Evolutionary conservation across 2,888 invertebrate species (phyloP).

Genomic region (Ectemnius lituratus): DNA sequence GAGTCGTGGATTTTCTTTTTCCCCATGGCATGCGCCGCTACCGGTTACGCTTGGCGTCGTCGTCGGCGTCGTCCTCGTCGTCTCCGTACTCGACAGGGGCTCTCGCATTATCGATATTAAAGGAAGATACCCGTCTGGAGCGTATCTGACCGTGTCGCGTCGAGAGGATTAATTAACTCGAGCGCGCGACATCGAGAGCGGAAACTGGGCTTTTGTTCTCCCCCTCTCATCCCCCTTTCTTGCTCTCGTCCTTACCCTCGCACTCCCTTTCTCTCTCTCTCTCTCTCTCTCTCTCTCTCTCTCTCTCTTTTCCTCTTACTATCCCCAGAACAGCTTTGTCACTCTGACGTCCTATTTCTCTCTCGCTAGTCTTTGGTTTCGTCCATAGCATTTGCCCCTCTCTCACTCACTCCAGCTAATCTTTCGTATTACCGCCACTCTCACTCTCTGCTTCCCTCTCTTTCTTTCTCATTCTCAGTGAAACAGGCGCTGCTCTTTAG

Average conservation of each 20-base stretch:
- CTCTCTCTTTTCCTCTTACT: conserved; percentile 7
- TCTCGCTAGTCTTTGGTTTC: not conserved
- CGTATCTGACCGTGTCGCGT: conserved; percentile 62
- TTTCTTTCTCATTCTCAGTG: conserved; percentile 50
- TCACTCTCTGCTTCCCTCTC: conserved; percentile 19
- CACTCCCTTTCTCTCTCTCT: conserved; percentile 23
- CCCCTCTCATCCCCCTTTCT: conserved; percentile 40
- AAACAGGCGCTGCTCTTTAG: not conserved
- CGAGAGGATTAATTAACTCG: conserved; percentile 72
- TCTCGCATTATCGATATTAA: conserved; percentile 64
- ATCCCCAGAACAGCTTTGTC: conserved; percentile 10
- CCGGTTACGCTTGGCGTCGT: not conserved
- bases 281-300: conserved; percentile 6
- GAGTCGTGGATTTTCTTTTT: conserved; percentile 51
- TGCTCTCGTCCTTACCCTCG: conserved; percentile 28
- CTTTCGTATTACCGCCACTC: conserved; percentile 7
- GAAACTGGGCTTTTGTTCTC: conserved; percentile 61
- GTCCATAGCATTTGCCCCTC: not conserved
- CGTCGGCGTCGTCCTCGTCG: conserved; percentile 26
- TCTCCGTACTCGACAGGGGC: conserved; percentile 50
- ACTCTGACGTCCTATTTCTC: conserved; percentile 17
- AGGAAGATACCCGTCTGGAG: conserved; percentile 62
- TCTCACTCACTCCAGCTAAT: not conserved
- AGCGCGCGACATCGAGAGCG: conserved; percentile 62
- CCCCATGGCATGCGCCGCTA: conserved; percentile 17